Evolutionary conservation across 2,797 vertebrate species (phyloP).

Genomic region (Gorsachius magnificus): DNA sequence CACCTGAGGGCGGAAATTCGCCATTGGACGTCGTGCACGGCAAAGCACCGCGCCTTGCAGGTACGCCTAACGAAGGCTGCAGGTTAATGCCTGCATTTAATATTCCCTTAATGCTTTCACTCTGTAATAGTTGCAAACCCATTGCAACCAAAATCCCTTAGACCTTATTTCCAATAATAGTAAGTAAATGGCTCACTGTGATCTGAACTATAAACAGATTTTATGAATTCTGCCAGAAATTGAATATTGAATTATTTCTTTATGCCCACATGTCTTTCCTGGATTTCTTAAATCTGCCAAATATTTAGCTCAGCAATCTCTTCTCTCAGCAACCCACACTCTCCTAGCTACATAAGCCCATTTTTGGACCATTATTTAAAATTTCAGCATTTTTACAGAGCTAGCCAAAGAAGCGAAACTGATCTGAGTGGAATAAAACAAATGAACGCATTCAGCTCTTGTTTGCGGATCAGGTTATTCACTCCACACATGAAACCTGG

Average conservation of each 20-base stretch:
- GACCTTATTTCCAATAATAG: slow-evolving; percentile 5
- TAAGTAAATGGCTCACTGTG: slow-evolving; percentile 14
- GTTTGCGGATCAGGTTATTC: not conserved
- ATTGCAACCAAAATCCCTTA: not conserved
- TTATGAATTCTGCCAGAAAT: slow-evolving; percentile 25
- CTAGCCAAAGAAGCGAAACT: not conserved
- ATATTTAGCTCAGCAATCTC: slow-evolving; percentile 63
- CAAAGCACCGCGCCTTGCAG: not conserved
- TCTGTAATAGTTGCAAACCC: not conserved
- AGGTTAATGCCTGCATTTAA: not conserved
- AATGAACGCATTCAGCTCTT: not conserved
- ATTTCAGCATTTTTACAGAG: not conserved
- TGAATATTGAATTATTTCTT: slow-evolving; percentile 56
- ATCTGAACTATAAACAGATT: slow-evolving; percentile 26
- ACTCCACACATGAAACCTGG: accelerated
- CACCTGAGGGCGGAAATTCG: accelerated
- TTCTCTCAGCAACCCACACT: slow-evolving; percentile 37
- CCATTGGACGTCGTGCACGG: accelerated
- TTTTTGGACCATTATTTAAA: slow-evolving; percentile 25
- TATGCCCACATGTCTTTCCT: slow-evolving; percentile 57
- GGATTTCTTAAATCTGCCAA: slow-evolving; percentile 63
- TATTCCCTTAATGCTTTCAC: not conserved
- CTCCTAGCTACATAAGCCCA: not conserved
- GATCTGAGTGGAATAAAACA: not conserved
- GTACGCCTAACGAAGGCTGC: accelerated